phyloP scores from a whole-genome alignment of 2,113 vertebrate species.

The Panurus biarmicus region DNA sequence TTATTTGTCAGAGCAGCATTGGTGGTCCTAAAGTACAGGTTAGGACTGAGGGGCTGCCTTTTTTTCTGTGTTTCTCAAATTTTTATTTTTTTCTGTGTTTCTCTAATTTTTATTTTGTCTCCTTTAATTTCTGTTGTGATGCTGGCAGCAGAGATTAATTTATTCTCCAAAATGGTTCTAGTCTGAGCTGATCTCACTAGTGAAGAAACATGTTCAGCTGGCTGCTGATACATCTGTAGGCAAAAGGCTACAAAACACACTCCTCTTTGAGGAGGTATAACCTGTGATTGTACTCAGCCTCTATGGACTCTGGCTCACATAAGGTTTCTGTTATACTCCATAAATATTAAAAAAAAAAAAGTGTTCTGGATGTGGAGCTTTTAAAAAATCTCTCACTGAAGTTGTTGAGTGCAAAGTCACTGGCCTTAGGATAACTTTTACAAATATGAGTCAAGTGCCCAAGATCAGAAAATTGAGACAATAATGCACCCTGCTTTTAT shows the following conservation, averaged over 20 bases:
- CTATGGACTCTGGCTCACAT: not conserved
- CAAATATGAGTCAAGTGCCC: not conserved
- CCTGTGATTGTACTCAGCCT: not conserved
- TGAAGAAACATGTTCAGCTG: not conserved
- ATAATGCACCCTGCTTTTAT: not conserved
- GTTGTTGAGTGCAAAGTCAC: not conserved
- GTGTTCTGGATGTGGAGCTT: not conserved
- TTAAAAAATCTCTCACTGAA: not conserved
- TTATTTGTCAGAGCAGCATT: not conserved
- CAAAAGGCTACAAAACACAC: not conserved
- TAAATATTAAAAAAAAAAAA: not conserved
- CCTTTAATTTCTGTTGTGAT: not conserved
- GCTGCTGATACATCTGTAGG: not conserved
- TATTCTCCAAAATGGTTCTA: not conserved
- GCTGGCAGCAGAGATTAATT: not conserved
- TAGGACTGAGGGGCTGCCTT: not conserved
- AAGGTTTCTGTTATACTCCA: not conserved
- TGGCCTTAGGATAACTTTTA: not conserved
- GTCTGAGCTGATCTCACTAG: not conserved
- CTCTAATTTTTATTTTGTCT: not conserved
- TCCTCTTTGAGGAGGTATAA: not conserved
- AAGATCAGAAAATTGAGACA: not conserved
- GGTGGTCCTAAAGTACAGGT: not conserved
- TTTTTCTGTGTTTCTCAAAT: not conserved
- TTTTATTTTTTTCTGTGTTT: not conserved